A percentile compares a stretch with the other conserved stretches of the same genome.
Conservation (phyloP, 2,113 vertebrate genomes). For the Heterotis niloticus region DNA sequence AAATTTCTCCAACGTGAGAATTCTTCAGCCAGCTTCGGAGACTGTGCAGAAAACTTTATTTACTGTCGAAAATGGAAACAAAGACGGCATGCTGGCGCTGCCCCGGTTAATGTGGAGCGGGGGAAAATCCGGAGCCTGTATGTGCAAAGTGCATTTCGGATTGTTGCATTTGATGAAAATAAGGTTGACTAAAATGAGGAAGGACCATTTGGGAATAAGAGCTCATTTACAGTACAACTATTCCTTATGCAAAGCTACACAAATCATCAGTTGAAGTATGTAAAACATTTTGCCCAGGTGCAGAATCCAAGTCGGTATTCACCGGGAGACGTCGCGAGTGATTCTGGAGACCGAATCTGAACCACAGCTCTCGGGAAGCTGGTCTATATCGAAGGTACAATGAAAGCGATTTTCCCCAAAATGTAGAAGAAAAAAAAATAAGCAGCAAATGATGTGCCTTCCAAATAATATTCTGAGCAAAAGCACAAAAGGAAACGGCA, state of each 20-base stretch:
- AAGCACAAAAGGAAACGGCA: background rate
- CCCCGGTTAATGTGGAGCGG: no score
- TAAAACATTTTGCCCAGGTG: background rate
- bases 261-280: background rate
- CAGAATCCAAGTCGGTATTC: background rate
- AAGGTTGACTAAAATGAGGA: background rate
- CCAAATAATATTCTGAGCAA: background rate
- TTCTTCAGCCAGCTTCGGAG: no score
- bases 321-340: background rate
- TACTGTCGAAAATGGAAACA: no score
- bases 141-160: no score
- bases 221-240: background rate
- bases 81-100: no score
- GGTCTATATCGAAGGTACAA: background rate
- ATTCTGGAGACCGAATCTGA: background rate
- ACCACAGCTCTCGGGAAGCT: no score
- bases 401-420: background rate
- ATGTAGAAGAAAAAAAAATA: background rate
- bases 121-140: no score
- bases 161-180: no score
- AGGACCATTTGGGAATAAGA: background rate
- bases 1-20: no score
- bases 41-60: no score
- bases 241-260: conserved; percentile 9
- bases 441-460: background rate